A percentile compares a stretch with the other conserved stretches of the same genome.
Evolutionary conservation across 2,113 vertebrate genomes (phyloP).

Genomic region (Alligator mississippiensis): DNA sequence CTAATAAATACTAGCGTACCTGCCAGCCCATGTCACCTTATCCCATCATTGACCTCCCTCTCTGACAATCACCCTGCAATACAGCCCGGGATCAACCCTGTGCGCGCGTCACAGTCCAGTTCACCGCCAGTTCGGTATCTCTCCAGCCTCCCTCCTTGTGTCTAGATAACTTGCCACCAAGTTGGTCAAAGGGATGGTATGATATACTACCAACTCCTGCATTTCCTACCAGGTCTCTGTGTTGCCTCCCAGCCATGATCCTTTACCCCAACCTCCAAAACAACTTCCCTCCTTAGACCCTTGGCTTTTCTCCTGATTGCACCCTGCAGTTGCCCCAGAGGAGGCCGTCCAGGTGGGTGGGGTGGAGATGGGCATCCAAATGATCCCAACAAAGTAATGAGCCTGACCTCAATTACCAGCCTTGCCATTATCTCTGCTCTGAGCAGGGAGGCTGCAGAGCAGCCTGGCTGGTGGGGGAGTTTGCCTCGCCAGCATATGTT

Average conservation of each 20-base stretch:
- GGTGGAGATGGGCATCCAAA: too few species aligned
- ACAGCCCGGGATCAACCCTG: neutral
- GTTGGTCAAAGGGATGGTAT: too few species aligned
- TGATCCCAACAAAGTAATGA: neutral
- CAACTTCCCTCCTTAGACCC: neutral
- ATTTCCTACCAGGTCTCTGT: too few species aligned
- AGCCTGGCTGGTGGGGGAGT: neutral
- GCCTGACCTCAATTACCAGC: neutral
- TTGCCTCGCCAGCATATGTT: constrained; percentile 51
- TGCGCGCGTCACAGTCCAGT: too few species aligned
- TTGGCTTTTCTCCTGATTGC: neutral
- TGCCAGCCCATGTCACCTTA: neutral
- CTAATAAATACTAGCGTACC: neutral
- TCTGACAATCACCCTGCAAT: neutral
- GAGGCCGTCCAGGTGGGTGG: too few species aligned
- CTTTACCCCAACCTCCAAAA: rapidly evolving
- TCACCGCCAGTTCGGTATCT: too few species aligned
- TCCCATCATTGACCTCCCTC: neutral
- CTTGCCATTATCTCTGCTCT: neutral
- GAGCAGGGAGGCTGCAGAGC: neutral
- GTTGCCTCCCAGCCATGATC: too few species aligned
- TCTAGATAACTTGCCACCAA: too few species aligned
- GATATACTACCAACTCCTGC: too few species aligned
- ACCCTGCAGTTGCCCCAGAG: too few species aligned
- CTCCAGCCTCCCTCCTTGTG: too few species aligned